Evolutionary conservation across 1,140 invertebrate genomes (phyloP).

Genomic region (Drosophila littoralis): DNA sequence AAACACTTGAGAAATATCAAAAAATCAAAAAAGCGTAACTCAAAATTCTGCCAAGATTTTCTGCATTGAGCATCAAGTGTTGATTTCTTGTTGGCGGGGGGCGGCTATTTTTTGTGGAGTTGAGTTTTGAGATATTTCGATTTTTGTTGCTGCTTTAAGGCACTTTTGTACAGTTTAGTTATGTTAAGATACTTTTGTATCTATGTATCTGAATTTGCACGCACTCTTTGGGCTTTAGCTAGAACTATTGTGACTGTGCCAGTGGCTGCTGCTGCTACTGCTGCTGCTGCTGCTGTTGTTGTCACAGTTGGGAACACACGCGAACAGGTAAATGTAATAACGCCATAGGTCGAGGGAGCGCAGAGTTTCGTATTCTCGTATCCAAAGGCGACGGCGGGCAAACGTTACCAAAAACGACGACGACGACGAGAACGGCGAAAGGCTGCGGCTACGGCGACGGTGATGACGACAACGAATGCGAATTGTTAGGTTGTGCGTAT

Average conservation of each 20-base stretch:
- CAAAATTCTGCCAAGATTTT: slow-evolving; percentile 27
- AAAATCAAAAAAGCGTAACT: slow-evolving; percentile 45
- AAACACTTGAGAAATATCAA: slow-evolving; percentile 56
- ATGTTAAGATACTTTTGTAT: slow-evolving; percentile 36
- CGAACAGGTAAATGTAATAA: slow-evolving; percentile 51
- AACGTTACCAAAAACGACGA: slow-evolving; percentile 35
- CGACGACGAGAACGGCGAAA: slow-evolving; percentile 29
- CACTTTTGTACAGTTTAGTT: slow-evolving; percentile 57
- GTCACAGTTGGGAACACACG: slow-evolving; percentile 42
- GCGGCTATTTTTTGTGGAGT: neutral
- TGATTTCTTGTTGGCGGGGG: slow-evolving; percentile 16
- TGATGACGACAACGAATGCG: slow-evolving; percentile 39
- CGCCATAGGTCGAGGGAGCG: slow-evolving; percentile 41
- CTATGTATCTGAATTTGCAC: slow-evolving; percentile 25
- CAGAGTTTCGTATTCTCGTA: slow-evolving; percentile 46
- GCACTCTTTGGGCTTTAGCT: slow-evolving; percentile 37
- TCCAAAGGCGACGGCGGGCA: slow-evolving; percentile 57
- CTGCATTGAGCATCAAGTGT: slow-evolving; percentile 60
- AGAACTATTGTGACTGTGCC: neutral
- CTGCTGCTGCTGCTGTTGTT: slow-evolving; percentile 33
- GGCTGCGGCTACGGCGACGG: slow-evolving; percentile 40
- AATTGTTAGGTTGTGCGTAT: slow-evolving; percentile 8
- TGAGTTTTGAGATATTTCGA: neutral
- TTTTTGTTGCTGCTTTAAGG: slow-evolving; percentile 47
- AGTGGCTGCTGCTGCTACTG: slow-evolving; percentile 20